phyloP scores from a whole-genome alignment of 1,140 invertebrate species.

The Neomicropteryx cornuta region DNA sequence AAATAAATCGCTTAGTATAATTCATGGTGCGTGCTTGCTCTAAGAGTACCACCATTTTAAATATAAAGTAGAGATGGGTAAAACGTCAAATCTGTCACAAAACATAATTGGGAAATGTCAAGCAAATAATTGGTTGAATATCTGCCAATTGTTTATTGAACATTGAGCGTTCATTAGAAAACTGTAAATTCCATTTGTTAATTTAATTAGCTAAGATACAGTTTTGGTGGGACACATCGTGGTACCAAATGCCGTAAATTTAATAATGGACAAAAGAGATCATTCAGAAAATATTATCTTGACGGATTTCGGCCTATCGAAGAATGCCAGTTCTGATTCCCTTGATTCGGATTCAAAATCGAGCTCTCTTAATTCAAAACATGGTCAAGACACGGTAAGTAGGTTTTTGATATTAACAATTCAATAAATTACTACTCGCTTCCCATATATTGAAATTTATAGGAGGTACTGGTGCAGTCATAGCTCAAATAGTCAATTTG shows the following conservation, averaged over 20 bases:
- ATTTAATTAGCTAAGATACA: not conserved
- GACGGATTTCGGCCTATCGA: slow-evolving; percentile 34
- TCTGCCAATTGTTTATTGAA: not conserved
- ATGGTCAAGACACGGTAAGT: slow-evolving; percentile 64
- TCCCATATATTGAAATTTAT: slow-evolving; percentile 1
- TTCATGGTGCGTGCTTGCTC: too few relatives aligned
- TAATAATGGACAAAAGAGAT: slow-evolving; percentile 34
- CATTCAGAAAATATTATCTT: slow-evolving; percentile 37
- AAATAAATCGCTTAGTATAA: too few relatives aligned
- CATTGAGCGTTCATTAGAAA: not conserved
- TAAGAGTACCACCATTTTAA: too few relatives aligned
- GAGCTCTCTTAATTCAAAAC: slow-evolving; percentile 71
- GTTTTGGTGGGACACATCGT: not conserved
- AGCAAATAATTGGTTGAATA: not conserved
- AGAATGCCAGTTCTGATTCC: slow-evolving; percentile 64
- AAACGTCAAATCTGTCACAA: too few relatives aligned
- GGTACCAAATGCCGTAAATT: not conserved
- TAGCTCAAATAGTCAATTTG: slow-evolving; percentile 20
- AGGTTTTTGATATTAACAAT: slow-evolving; percentile 2
- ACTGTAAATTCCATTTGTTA: not conserved
- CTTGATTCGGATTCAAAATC: slow-evolving; percentile 69
- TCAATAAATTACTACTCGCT: slow-evolving; percentile 3
- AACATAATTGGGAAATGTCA: too few relatives aligned
- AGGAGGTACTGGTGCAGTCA: slow-evolving; percentile 14
- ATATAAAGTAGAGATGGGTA: too few relatives aligned